A percentile compares a stretch with the other conserved stretches of the same genome.
Evolutionary conservation across 2,888 invertebrate genomes (phyloP).

Genomic region (Timandra comae): DNA sequence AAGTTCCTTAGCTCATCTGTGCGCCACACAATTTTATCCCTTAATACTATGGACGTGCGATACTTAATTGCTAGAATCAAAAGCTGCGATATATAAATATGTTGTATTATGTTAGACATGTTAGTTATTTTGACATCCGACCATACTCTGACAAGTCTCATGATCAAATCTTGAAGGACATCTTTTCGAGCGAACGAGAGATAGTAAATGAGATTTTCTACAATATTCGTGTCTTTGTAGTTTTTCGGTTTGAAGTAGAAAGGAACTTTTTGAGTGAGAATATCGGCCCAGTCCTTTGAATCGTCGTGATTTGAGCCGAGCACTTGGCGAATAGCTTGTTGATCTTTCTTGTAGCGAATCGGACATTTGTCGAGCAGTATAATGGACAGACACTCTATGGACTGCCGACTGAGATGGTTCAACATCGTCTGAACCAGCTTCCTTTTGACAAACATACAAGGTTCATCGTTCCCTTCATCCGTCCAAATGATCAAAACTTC

Average conservation of each 20-base stretch:
- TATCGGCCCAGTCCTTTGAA: conserved; percentile 80
- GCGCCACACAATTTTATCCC: conserved; percentile 37
- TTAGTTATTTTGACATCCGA: conserved; percentile 78
- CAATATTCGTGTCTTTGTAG: conserved; percentile 72
- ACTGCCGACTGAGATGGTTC: conserved; percentile 70
- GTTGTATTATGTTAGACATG: conserved; percentile 81
- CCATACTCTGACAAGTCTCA: conserved; percentile 81
- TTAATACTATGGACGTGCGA: conserved; percentile 46
- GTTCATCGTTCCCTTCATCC: conserved; percentile 34
- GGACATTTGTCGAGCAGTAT: conserved; percentile 73
- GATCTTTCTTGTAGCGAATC: conserved; percentile 49
- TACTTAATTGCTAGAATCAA: conserved; percentile 77
- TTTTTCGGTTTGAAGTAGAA: conserved; percentile 70
- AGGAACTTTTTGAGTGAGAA: conserved; percentile 64
- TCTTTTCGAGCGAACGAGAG: conserved; percentile 59
- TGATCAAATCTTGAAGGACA: conserved; percentile 53
- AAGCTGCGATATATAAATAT: conserved; percentile 82
- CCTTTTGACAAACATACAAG: conserved; percentile 48
- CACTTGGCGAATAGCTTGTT: conserved; percentile 60
- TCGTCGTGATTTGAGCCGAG: conserved; percentile 69
- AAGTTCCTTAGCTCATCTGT: conserved; percentile 61
- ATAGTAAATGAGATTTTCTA: conserved; percentile 79
- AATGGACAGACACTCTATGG: conserved; percentile 76
- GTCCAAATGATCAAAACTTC: conserved; percentile 75
- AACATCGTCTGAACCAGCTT: conserved; percentile 72